These are phyloP conservation scores for Tricholauxania praeusta DNA, from an alignment of 2,888 invertebrate species.

Conservation along the genomic window DNA sequence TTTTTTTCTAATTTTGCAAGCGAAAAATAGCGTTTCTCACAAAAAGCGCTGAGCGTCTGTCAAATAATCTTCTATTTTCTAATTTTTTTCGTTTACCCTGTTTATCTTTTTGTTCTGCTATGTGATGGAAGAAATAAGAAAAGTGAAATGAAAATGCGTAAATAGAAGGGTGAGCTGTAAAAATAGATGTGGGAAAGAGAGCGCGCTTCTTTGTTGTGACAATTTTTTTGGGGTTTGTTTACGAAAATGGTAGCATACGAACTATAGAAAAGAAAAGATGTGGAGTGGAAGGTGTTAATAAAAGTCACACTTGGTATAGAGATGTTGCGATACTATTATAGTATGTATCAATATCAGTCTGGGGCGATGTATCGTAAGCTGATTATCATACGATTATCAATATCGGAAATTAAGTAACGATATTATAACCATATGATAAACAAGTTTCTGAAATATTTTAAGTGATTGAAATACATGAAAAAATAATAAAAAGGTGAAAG, in stretches of 20 bases:
- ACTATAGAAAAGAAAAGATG: not conserved
- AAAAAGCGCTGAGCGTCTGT: not conserved
- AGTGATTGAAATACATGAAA: too few relatives aligned
- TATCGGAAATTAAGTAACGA: too few relatives aligned
- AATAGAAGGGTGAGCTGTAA: not conserved
- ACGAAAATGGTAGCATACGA: conserved; percentile 15
- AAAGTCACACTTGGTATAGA: too few relatives aligned
- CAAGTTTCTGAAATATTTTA: too few relatives aligned
- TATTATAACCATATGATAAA: too few relatives aligned
- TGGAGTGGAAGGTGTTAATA: not conserved
- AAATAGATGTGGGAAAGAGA: conserved; percentile 11
- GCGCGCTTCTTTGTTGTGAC: conserved; percentile 7
- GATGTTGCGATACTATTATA: not conserved
- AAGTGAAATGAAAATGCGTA: conserved; percentile 22
- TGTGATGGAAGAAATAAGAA: conserved; percentile 14
- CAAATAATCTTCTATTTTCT: conserved; percentile 29
- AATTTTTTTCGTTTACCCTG: conserved; percentile 1
- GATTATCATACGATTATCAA: too few relatives aligned
- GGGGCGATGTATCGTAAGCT: too few relatives aligned
- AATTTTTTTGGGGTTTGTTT: conserved; percentile 26
- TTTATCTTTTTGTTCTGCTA: conserved; percentile 17
- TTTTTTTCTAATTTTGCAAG: not conserved
- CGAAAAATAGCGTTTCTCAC: conserved; percentile 3
- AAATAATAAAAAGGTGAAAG: too few relatives aligned
- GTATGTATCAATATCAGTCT: too few relatives aligned